Base-by-base conservation (phyloP, 2,888 invertebrate species). In the Aleiodes leptofemur region DNA sequence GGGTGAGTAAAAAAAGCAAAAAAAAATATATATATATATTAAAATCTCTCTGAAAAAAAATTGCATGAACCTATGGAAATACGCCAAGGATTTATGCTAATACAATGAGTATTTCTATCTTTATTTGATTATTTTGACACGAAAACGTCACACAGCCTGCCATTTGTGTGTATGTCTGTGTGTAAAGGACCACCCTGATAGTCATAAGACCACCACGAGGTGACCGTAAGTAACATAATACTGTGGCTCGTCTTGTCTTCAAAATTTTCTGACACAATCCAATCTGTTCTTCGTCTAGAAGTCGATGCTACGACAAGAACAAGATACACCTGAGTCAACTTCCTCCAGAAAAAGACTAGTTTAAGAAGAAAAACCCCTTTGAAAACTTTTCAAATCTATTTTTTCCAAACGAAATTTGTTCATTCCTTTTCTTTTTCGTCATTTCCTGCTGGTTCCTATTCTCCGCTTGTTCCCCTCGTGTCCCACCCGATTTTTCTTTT, bases 1-100 rank as follows among this genome's bases (percentile, higher is more conserved):
- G 92, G 92, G 92, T 92, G 86, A 90, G 92, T 90, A 23, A 11
- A 8, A n/a, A 31, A 50, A 59, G 23, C 23, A 23, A 23, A 23
- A 23, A 23, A 23, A 23, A 23, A 23, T 2, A 23, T 23, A 23
- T 23, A 23, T 23, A 23, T 23, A 23, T 23, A 23, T 23, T 23
- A 23, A 23, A 23, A 23, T 23, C 23, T 23, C 23, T 23, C 23
- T 23, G 23, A 23, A 29, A 57, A 13, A 51, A 68, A 68, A 68
- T 68, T 9, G 43, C 7, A 9, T 31, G 29, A 61, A 68, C 59
- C 38, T 29, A 59, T 43, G 43, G 11, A 11, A 43, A 43, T 43
- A 9, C 43, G 8, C 43, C 43, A 11, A 43, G 43, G 43, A 55
- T 55, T 48, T 64, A 14, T 4, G n/a, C 43, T 14, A 38, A 43